Conservation (phyloP, 2,888 invertebrate species). For the Lingula anatina region DNA sequence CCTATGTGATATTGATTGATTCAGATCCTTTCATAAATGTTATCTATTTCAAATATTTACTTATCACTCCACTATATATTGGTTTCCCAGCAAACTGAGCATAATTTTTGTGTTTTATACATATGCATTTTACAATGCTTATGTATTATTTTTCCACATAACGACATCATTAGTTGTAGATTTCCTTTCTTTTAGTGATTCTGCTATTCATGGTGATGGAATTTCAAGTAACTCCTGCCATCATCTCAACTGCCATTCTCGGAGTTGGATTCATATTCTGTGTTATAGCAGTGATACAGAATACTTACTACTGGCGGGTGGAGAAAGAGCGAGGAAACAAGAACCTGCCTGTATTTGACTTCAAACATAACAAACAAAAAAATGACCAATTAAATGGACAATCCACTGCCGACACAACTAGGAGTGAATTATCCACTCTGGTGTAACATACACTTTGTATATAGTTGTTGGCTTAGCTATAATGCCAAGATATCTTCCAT, state of each 20-base stretch:
- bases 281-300: constrained; percentile 89
- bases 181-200: no score
- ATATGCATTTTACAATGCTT: background rate
- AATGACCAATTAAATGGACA: no score
- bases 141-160: no score
- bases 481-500: no score
- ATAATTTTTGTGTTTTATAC: background rate
- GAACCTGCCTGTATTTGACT: constrained; percentile 34
- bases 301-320: constrained; percentile 84
- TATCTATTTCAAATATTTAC: background rate
- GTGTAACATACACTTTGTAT: no score
- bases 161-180: no score
- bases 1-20: no score
- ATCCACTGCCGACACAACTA: no score
- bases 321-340: constrained; percentile 43
- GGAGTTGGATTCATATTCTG: constrained; percentile 89
- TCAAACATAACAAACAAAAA: constrained; percentile 1
- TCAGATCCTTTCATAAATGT: no score
- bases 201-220: constrained; percentile 89
- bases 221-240: constrained; percentile 85
- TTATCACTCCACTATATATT: background rate
- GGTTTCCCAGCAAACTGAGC: background rate
- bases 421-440: no score
- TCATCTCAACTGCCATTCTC: constrained; percentile 82
- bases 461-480: no score